A percentile compares a stretch with the other conserved stretches of the same genome.
phyloP scores from a whole-genome alignment of 2,888 invertebrate genomes.

The Drosophila yooni region DNA sequence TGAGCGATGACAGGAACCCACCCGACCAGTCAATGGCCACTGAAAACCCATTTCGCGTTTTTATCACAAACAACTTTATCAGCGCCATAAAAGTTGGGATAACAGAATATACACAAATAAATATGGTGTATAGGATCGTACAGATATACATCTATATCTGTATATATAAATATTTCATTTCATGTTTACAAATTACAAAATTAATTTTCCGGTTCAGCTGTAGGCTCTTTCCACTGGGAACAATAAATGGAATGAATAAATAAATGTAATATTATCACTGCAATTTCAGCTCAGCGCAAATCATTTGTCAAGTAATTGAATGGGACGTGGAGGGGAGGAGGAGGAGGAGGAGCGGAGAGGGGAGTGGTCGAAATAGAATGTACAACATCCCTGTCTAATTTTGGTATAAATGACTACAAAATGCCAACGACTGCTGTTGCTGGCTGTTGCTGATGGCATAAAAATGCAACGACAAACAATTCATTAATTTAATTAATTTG shows the following conservation, averaged over 20 bases:
- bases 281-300: slow-evolving; percentile 33
- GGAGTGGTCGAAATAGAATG: not conserved
- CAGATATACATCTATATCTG: not conserved
- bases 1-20: not conserved
- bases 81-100: slow-evolving; percentile 59
- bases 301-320: slow-evolving; percentile 54
- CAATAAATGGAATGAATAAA: slow-evolving; percentile 38
- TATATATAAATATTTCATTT: slow-evolving; percentile 21
- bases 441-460: slow-evolving; percentile 26
- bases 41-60: slow-evolving; percentile 7
- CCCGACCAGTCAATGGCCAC: slow-evolving; percentile 1
- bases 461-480: slow-evolving; percentile 76
- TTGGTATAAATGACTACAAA: slow-evolving; percentile 58
- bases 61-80: slow-evolving; percentile 60
- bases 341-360: not conserved
- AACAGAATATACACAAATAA: not conserved
- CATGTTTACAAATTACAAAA: slow-evolving; percentile 44
- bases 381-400: slow-evolving; percentile 27
- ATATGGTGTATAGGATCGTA: not conserved
- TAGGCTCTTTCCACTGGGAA: not conserved
- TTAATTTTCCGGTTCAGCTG: slow-evolving; percentile 64
- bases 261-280: slow-evolving; percentile 55
- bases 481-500: slow-evolving; percentile 84
- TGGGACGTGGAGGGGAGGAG: not conserved
- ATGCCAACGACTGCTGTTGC: slow-evolving; percentile 20